Percentiles rank a stretch among this genome's conserved stretches.
These are phyloP conservation scores for Gonatopus flavifemur DNA, from an alignment of 1,140 invertebrate species.

Conservation along the genomic window DNA sequence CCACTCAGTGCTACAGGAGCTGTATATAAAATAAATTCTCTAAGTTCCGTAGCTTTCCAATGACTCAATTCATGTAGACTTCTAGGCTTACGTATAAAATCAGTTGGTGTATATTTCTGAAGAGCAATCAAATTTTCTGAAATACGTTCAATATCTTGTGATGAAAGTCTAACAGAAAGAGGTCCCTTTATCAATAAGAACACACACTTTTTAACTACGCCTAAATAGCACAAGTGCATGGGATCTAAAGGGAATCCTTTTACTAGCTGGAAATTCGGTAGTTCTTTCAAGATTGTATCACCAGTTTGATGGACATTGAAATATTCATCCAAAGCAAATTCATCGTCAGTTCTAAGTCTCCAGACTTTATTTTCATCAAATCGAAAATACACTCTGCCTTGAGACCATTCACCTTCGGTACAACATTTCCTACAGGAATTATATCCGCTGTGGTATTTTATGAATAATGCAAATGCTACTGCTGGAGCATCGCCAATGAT, in stretches of 20 bases:
- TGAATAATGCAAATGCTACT: too few relatives aligned
- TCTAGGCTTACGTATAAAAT: constrained; percentile 14
- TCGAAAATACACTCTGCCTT: constrained; percentile 28
- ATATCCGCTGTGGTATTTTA: too few relatives aligned
- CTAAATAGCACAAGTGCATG: constrained; percentile 16
- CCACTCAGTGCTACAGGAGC: constrained; percentile 12
- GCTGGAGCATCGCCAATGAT: too few relatives aligned
- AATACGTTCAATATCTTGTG: not conserved
- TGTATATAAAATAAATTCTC: constrained; percentile 23
- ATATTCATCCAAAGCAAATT: not conserved
- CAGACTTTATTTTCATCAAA: not conserved
- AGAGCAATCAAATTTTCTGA: constrained; percentile 3
- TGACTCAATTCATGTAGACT: constrained; percentile 13
- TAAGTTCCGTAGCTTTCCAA: constrained; percentile 29
- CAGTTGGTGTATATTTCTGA: not conserved
- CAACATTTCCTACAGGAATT: too few relatives aligned
- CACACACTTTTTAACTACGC: not conserved
- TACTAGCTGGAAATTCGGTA: constrained; percentile 16
- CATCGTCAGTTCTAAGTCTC: too few relatives aligned
- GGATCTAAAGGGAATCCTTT: constrained; percentile 14
- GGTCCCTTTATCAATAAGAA: constrained; percentile 2
- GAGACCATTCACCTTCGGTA: constrained; percentile 38
- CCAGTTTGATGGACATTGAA: constrained; percentile 15
- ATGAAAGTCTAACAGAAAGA: constrained; percentile 2
- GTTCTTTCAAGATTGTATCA: constrained; percentile 8